phyloP scores from a whole-genome alignment of 1,140 invertebrate species.

The Epicauta chinensis region DNA sequence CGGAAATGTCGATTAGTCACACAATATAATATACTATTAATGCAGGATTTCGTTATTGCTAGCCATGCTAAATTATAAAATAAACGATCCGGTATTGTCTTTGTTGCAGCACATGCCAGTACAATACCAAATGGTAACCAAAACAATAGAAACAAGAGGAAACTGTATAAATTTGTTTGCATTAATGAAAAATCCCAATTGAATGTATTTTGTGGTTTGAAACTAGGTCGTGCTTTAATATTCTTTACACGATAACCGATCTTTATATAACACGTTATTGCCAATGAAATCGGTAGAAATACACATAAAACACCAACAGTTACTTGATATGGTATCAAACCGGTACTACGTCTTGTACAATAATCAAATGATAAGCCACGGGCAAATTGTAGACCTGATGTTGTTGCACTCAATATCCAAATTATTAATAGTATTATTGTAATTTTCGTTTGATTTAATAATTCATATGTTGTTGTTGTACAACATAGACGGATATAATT shows the following conservation, averaged over 20 bases:
- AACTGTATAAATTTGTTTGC: slow-evolving; percentile 61
- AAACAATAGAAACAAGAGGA: slow-evolving; percentile 54
- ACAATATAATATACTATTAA: slow-evolving; percentile 63
- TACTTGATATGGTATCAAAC: slow-evolving; percentile 47
- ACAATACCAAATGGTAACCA: slow-evolving; percentile 64
- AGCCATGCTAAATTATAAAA: slow-evolving; percentile 64
- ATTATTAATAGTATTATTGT: slow-evolving; percentile 48
- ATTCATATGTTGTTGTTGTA: slow-evolving; percentile 47
- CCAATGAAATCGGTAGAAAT: slow-evolving; percentile 48
- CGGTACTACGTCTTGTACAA: slow-evolving; percentile 47
- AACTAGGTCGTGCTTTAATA: slow-evolving; percentile 46
- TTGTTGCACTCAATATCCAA: slow-evolving; percentile 46
- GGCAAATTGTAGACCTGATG: slow-evolving; percentile 50
- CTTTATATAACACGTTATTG: slow-evolving; percentile 48
- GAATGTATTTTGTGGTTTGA: slow-evolving; percentile 57
- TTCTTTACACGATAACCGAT: slow-evolving; percentile 37
- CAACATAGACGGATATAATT: slow-evolving; percentile 56
- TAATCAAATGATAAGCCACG: slow-evolving; percentile 55
- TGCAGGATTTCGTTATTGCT: slow-evolving; percentile 60
- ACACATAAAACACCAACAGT: slow-evolving; percentile 51
- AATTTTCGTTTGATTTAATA: slow-evolving; percentile 47
- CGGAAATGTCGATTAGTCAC: slow-evolving; percentile 60
- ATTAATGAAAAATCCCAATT: slow-evolving; percentile 57
- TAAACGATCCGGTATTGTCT: slow-evolving; percentile 45
- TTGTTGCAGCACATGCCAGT: slow-evolving; percentile 47